A percentile compares a stretch with the other conserved stretches of the same genome.
Evolutionary conservation across 2,888 invertebrate genomes (phyloP).

Genomic region (Sarcophaga carnaria): DNA sequence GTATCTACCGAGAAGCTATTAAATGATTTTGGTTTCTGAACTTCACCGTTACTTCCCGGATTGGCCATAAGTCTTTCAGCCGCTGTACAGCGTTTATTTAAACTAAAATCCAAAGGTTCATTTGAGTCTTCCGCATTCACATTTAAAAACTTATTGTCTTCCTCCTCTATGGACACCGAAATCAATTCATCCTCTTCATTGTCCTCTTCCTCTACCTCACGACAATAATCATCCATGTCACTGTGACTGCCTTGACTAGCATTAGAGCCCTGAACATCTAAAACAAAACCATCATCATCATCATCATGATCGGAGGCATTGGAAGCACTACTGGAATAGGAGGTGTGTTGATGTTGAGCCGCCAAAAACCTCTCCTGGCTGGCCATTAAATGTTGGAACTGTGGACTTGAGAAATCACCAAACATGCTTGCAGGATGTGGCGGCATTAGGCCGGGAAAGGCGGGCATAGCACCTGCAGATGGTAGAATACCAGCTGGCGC

Average conservation of each 20-base stretch:
- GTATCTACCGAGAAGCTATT: constrained; percentile 78
- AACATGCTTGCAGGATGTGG: constrained; percentile 75
- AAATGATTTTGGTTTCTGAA: constrained; percentile 71
- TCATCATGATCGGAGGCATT: constrained; percentile 72
- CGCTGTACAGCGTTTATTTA: constrained; percentile 75
- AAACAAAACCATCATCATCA: constrained; percentile 76
- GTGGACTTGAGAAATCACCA: constrained; percentile 69
- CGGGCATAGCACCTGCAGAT: constrained; percentile 81
- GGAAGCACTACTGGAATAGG: constrained; percentile 58
- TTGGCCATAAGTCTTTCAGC: constrained; percentile 62
- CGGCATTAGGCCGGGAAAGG: constrained; percentile 84
- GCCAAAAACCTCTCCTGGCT: constrained; percentile 70
- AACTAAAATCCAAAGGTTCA: constrained; percentile 80
- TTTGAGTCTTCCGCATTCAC: constrained; percentile 72
- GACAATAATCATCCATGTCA: constrained; percentile 74
- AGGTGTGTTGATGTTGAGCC: constrained; percentile 38
- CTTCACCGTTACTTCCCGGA: constrained; percentile 25
- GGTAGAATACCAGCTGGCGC: constrained; percentile 83
- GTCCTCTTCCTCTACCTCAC: constrained; percentile 71
- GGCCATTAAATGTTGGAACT: constrained; percentile 71
- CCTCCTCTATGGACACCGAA: constrained; percentile 69
- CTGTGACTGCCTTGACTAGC: constrained; percentile 78
- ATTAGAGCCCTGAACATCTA: constrained; percentile 75
- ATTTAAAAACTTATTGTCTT: constrained; percentile 50
- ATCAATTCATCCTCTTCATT: constrained; percentile 69